Percentiles rank a stretch among this genome's conserved stretches.
These are phyloP conservation scores for Phaonia tiefii DNA, from an alignment of 2,888 invertebrate species.

Conservation along the genomic window DNA sequence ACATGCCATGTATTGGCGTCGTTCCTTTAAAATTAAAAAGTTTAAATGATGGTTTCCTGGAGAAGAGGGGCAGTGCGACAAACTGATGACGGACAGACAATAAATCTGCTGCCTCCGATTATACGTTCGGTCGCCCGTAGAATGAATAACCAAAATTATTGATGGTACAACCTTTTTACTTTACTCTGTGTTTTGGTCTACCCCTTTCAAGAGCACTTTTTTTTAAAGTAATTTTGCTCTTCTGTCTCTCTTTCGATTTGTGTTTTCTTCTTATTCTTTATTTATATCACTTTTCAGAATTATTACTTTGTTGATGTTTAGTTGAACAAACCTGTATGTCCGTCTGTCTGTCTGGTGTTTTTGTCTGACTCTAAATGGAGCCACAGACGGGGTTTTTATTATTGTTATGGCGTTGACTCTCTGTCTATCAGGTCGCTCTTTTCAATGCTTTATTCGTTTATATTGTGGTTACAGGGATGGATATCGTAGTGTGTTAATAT, in stretches of 20 bases:
- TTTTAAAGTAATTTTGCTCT: neutral
- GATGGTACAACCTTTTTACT: conserved; percentile 25
- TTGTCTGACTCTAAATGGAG: conserved; percentile 43
- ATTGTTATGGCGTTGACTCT: neutral
- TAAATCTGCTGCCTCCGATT: conserved; percentile 39
- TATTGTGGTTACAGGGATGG: neutral
- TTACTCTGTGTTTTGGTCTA: neutral
- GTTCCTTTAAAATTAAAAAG: too few species aligned
- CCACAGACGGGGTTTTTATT: conserved; percentile 27
- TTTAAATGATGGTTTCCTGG: too few species aligned
- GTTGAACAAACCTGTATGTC: conserved; percentile 44
- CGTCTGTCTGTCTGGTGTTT: conserved; percentile 28
- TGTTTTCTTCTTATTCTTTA: conserved; percentile 13
- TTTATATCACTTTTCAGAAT: conserved; percentile 9
- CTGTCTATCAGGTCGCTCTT: neutral
- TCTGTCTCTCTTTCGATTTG: neutral
- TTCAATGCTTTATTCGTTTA: neutral
- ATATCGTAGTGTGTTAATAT: too few species aligned
- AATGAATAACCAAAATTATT: conserved; percentile 25
- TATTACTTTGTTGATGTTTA: conserved; percentile 12
- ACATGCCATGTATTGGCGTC: neutral
- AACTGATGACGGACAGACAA: conserved; percentile 35
- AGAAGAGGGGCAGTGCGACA: too few species aligned
- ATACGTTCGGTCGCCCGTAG: conserved; percentile 48
- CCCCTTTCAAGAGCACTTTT: neutral